A percentile compares a stretch with the other conserved stretches of the same genome.
These are phyloP conservation scores for Xestoiulus laeticollis DNA, from an alignment of 2,888 invertebrate genomes.

Conservation along the genomic window DNA sequence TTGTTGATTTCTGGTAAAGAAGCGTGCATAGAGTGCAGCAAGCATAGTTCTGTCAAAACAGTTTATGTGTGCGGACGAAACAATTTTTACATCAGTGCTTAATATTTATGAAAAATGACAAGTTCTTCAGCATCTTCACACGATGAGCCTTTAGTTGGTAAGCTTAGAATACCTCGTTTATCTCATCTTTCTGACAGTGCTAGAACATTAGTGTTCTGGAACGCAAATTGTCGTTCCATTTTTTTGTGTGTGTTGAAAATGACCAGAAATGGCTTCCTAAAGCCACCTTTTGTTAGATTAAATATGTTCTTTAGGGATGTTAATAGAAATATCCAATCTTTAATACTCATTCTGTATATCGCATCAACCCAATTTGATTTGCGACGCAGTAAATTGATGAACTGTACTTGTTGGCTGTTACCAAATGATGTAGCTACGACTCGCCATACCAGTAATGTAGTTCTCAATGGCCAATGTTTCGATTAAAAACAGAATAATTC, in stretches of 20 bases:
- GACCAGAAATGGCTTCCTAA: not conserved
- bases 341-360: too few species aligned
- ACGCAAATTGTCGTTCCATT: not conserved
- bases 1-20: conserved; percentile 3
- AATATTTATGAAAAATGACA: conserved; percentile 2
- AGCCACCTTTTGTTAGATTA: not conserved
- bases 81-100: not conserved
- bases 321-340: too few species aligned
- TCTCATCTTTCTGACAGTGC: too few species aligned
- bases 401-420: not conserved
- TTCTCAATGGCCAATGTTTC: not conserved
- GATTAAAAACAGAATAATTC: not conserved
- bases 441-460: too few species aligned
- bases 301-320: too few species aligned
- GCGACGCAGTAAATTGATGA: not conserved
- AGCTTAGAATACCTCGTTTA: not conserved
- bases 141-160: not conserved
- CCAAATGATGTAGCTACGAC: not conserved
- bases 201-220: too few species aligned
- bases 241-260: not conserved
- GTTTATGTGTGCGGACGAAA: not conserved
- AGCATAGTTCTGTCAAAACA: not conserved
- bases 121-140: not conserved
- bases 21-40: not conserved
- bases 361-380: not conserved